phyloP scores from a whole-genome alignment of 2,113 vertebrate genomes.

The Eretmochelys imbricata region DNA sequence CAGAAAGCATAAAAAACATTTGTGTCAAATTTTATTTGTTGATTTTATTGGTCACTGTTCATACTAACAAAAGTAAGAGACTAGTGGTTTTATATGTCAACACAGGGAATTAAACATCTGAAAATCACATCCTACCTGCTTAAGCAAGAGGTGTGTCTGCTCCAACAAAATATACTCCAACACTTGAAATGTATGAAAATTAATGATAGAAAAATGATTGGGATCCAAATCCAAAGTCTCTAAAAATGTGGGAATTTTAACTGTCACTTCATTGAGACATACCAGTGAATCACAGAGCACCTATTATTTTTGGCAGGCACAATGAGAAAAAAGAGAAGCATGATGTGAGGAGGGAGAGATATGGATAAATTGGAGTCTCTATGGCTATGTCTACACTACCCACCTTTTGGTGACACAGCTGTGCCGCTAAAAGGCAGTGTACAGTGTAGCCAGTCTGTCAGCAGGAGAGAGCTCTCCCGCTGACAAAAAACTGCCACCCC shows the following conservation, averaged over 20 bases:
- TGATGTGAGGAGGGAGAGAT: rapidly evolving
- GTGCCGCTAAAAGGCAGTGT: too few species aligned
- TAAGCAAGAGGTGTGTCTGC: rapidly evolving
- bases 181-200: rapidly evolving
- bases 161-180: neutral
- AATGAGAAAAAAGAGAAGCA: rapidly evolving
- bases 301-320: rapidly evolving
- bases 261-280: rapidly evolving
- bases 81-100: neutral
- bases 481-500: too few species aligned
- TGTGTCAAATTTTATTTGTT: neutral
- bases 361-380: neutral
- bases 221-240: neutral
- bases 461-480: too few species aligned
- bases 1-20: neutral
- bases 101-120: neutral
- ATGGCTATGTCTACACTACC: neutral
- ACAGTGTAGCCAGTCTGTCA: too few species aligned
- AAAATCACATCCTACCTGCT: rapidly evolving
- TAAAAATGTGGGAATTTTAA: neutral
- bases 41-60: neutral
- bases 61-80: neutral
- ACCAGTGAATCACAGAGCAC: neutral
- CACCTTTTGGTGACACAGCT: too few species aligned
- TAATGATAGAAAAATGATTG: neutral